phyloP scores from a whole-genome alignment of 1,140 invertebrate species.

The Pachypeltis micranthus region DNA sequence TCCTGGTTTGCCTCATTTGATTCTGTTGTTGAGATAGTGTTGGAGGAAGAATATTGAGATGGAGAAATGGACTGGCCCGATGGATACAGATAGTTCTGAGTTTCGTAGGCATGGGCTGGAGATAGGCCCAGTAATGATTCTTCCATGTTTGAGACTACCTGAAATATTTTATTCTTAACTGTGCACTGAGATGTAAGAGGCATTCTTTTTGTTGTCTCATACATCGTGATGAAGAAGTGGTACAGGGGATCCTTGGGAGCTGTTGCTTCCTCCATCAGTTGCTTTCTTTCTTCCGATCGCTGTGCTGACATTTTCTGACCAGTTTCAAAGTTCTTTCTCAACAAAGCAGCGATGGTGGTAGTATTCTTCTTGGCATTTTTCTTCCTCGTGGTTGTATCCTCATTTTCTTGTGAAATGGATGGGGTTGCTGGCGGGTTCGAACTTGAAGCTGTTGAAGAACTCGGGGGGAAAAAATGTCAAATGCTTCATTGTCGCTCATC shows the following conservation, averaged over 20 bases:
- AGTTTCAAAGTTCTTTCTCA: not conserved
- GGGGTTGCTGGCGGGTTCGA: not conserved
- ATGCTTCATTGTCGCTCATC: not conserved
- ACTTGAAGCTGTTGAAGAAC: not conserved
- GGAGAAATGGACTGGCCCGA: not conserved
- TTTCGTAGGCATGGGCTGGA: not conserved
- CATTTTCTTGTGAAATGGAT: not conserved
- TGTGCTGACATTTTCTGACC: not conserved
- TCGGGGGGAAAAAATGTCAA: not conserved
- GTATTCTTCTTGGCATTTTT: not conserved
- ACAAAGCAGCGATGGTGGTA: not conserved
- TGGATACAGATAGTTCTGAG: not conserved
- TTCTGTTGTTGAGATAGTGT: not conserved
- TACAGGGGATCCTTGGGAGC: constrained; percentile 10
- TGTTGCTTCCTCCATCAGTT: not conserved
- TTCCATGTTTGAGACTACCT: constrained; percentile 10
- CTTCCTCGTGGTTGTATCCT: not conserved
- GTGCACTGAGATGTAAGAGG: constrained; percentile 7
- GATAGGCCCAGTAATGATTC: not conserved
- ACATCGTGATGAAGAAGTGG: constrained; percentile 19
- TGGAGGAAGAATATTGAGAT: not conserved
- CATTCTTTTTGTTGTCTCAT: constrained; percentile 16
- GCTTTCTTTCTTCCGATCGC: constrained; percentile 11
- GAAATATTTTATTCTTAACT: constrained; percentile 9
- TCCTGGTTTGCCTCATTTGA: not conserved